A percentile compares a stretch with the other conserved stretches of the same genome.
phyloP scores from a whole-genome alignment of 2,888 invertebrate species.

The Parnassius smintheus region DNA sequence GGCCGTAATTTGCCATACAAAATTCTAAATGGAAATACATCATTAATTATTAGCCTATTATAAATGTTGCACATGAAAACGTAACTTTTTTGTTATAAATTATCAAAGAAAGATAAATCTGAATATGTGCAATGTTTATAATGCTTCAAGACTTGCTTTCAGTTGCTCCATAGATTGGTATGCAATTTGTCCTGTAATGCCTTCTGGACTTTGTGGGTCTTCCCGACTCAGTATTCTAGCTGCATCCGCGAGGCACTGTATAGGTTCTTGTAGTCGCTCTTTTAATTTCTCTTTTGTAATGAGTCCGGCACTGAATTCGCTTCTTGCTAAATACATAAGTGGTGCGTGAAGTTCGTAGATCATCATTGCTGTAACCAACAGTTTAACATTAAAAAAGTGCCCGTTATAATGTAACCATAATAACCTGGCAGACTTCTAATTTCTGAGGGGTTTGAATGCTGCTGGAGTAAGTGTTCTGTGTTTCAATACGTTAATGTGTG shows the following conservation, averaged over 20 bases:
- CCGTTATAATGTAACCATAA: background rate
- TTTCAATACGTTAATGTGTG: no score
- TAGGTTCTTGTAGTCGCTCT: conserved; percentile 83
- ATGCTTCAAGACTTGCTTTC: conserved; percentile 59
- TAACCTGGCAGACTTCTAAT: no score
- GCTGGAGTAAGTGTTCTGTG: no score
- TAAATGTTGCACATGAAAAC: no score
- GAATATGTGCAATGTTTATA: conserved; percentile 40
- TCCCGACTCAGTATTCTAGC: conserved; percentile 85
- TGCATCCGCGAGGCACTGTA: conserved; percentile 83
- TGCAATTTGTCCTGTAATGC: conserved; percentile 83
- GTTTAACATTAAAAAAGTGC: background rate
- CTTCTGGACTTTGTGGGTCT: conserved; percentile 84
- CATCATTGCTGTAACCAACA: conserved; percentile 82
- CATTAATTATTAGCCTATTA: no score
- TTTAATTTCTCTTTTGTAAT: conserved; percentile 83
- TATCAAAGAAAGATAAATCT: no score
- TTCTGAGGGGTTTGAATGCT: no score
- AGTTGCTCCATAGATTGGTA: conserved; percentile 72
- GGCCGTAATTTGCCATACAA: no score
- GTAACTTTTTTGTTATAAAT: no score
- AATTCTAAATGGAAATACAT: no score
- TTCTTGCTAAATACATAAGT: conserved; percentile 85
- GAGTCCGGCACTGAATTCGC: conserved; percentile 80
- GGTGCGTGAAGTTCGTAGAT: conserved; percentile 92